A percentile compares a stretch with the other conserved stretches of the same genome.
These are phyloP conservation scores for Griposia aprilina DNA, from an alignment of 2,888 invertebrate genomes.

Conservation along the genomic window DNA sequence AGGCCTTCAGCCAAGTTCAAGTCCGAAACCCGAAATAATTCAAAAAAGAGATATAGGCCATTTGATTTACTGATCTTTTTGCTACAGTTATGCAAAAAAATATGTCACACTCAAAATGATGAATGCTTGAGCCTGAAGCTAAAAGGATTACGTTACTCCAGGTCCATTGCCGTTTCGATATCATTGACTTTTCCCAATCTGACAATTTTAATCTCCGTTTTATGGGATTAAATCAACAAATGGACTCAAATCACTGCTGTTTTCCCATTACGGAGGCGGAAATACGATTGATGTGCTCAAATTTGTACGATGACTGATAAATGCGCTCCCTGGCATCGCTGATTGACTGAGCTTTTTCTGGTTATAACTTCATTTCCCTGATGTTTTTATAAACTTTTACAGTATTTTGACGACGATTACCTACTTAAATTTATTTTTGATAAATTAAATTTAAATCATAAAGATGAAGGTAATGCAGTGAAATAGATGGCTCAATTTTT, in stretches of 20 bases:
- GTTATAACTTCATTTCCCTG: conserved; percentile 25
- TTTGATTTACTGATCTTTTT: conserved; percentile 34
- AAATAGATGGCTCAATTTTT: not conserved
- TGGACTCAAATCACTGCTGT: conserved; percentile 62
- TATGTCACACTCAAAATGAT: conserved; percentile 47
- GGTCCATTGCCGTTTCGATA: conserved; percentile 50
- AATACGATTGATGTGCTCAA: conserved; percentile 73
- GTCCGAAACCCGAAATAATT: conserved; percentile 16
- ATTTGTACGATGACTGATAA: conserved; percentile 76
- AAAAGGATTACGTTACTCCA: conserved; percentile 33
- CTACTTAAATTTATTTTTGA: not conserved
- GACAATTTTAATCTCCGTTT: conserved; percentile 70
- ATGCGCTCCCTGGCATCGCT: conserved; percentile 66
- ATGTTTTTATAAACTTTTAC: conserved; percentile 35
- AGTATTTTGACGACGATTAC: not conserved
- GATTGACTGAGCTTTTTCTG: conserved; percentile 70
- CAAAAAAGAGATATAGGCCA: conserved; percentile 9
- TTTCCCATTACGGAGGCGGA: conserved; percentile 68
- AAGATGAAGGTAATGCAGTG: not conserved
- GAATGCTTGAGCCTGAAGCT: conserved; percentile 38
- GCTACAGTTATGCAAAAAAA: conserved; percentile 33
- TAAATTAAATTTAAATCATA: not conserved
- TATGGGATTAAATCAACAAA: conserved; percentile 68
- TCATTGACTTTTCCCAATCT: conserved; percentile 63
- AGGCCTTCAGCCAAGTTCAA: conserved; percentile 35